These are phyloP conservation scores for Denticeps clupeoides DNA, from an alignment of 2,797 vertebrate genomes.

Conservation along the genomic window DNA sequence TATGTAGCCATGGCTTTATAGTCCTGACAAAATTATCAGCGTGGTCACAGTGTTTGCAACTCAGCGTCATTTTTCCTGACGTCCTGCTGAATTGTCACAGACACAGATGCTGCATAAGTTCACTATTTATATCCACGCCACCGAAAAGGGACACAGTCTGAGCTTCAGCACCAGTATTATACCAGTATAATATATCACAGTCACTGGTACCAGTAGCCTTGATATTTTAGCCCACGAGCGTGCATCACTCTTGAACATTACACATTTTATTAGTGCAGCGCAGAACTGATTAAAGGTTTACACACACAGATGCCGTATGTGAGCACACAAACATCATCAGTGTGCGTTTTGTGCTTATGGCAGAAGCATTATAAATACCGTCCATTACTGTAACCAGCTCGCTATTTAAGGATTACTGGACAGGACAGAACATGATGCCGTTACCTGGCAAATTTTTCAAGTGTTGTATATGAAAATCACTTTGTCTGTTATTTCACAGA, in stretches of 20 bases:
- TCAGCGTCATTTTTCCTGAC: too few relatives aligned
- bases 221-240: too few relatives aligned
- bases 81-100: neutral
- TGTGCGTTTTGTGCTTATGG: slow-evolving; percentile 4
- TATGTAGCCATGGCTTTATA: too few relatives aligned
- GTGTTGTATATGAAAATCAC: slow-evolving; percentile 49
- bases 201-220: too few relatives aligned
- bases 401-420: slow-evolving; percentile 32
- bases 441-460: slow-evolving; percentile 36
- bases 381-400: slow-evolving; percentile 1
- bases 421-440: slow-evolving; percentile 45
- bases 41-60: too few relatives aligned
- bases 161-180: too few relatives aligned
- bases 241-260: too few relatives aligned
- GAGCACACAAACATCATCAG: too few relatives aligned
- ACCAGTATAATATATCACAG: too few relatives aligned
- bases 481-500: slow-evolving; percentile 47
- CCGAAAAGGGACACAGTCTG: neutral
- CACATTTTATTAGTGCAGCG: slow-evolving; percentile 3
- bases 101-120: neutral
- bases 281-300: too few relatives aligned
- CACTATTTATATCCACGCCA: neutral
- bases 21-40: too few relatives aligned
- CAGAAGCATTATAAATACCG: neutral
- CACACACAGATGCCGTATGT: too few relatives aligned